A percentile compares a stretch with the other conserved stretches of the same genome.
Conservation (phyloP, 2,888 invertebrate species). For the Reticulitermes lucifugus region DNA sequence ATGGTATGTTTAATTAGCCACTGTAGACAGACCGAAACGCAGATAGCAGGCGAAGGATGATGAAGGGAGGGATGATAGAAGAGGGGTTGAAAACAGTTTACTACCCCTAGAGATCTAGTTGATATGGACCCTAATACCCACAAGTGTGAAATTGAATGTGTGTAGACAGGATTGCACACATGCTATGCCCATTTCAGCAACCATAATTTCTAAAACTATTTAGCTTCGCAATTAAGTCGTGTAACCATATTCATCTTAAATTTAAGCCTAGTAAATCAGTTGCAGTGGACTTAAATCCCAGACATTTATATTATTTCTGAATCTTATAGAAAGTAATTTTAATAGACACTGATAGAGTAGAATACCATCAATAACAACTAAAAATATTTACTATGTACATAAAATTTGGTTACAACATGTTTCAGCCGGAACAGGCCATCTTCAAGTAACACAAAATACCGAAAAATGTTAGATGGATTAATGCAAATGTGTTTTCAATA, state of each 20-base stretch:
- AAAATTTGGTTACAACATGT: too few relatives aligned
- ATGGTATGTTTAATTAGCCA: constrained; percentile 39
- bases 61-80: constrained; percentile 11
- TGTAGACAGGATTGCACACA: not conserved
- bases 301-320: not conserved
- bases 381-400: too few relatives aligned
- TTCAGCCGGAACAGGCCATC: too few relatives aligned
- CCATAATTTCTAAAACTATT: not conserved
- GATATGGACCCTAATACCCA: constrained; percentile 1
- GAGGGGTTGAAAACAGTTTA: constrained; percentile 25
- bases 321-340: too few relatives aligned
- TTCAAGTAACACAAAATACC: too few relatives aligned
- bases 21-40: not conserved
- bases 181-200: not conserved
- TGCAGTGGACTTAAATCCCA: not conserved
- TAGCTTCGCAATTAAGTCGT: not conserved
- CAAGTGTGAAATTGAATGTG: constrained; percentile 15
- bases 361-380: too few relatives aligned
- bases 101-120: constrained; percentile 2
- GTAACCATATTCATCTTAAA: not conserved
- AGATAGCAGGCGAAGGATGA: not conserved
- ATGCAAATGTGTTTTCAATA: too few relatives aligned
- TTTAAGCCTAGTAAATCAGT: not conserved
- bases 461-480: too few relatives aligned
- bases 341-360: too few relatives aligned